Percentiles rank a stretch among this genome's conserved stretches.
phyloP scores from a whole-genome alignment of 2,888 invertebrate species.

The Pyrgus malvae region DNA sequence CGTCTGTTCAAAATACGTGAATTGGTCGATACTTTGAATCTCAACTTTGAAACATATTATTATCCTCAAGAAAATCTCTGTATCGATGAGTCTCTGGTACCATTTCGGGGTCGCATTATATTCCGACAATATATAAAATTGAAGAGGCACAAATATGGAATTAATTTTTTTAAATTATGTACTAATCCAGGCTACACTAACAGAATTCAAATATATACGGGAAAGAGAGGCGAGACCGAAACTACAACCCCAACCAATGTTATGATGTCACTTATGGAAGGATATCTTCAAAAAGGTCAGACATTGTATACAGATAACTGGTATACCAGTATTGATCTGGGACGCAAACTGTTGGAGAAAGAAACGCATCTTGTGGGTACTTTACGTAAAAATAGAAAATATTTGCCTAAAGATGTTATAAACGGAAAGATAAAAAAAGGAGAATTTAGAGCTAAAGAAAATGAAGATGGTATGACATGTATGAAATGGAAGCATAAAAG shows the following conservation, averaged over 20 bases:
- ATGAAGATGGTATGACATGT: neutral
- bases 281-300: neutral
- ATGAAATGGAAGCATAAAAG: too few relatives aligned
- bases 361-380: neutral
- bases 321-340: neutral
- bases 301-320: neutral
- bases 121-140: neutral
- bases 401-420: neutral
- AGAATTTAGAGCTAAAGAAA: neutral
- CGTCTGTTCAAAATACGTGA: slow-evolving; percentile 32
- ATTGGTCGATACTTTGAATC: slow-evolving; percentile 35
- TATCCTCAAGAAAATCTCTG: neutral
- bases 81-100: neutral
- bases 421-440: neutral
- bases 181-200: too few relatives aligned
- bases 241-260: too few relatives aligned
- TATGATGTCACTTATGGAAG: neutral
- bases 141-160: neutral
- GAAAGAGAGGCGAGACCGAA: too few relatives aligned
- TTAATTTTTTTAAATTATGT: neutral
- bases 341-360: neutral
- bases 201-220: too few relatives aligned
- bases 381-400: neutral
- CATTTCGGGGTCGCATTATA: neutral
- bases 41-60: slow-evolving; percentile 22